These are phyloP conservation scores for Callitettix versicolor DNA, from an alignment of 1,140 invertebrate genomes.

Conservation along the genomic window DNA sequence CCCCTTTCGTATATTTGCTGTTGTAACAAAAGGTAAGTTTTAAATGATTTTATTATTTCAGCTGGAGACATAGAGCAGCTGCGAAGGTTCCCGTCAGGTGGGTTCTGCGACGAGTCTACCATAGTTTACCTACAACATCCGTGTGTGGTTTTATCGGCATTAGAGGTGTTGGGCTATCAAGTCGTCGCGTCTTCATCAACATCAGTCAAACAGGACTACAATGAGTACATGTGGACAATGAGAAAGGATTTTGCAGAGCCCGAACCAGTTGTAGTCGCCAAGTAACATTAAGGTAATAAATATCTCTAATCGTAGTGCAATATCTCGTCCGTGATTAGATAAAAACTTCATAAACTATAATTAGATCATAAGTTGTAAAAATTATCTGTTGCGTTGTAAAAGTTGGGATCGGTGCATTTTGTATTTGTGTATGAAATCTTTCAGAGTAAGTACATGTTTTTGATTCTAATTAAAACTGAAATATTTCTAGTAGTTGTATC, in stretches of 20 bases:
- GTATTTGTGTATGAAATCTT: no score
- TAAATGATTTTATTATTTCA: conserved; percentile 40
- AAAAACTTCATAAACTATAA: background rate
- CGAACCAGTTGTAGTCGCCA: conserved; percentile 36
- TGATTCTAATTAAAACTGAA: no score
- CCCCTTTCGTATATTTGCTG: no score
- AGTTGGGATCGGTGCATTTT: no score
- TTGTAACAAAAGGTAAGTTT: no score
- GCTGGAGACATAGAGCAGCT: conserved; percentile 70
- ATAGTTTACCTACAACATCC: conserved; percentile 77
- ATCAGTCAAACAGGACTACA: conserved; percentile 73
- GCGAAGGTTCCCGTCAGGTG: conserved; percentile 63
- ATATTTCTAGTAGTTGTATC: no score
- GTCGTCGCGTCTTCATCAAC: conserved; percentile 76
- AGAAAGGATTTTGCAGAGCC: conserved; percentile 76
- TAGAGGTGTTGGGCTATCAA: conserved; percentile 76
- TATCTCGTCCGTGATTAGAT: background rate
- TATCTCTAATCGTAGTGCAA: background rate
- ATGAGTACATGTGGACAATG: conserved; percentile 87
- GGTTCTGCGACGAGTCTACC: conserved; percentile 65
- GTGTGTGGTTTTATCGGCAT: conserved; percentile 70
- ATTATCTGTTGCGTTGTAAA: background rate
- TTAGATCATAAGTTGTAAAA: background rate
- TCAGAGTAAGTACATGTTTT: no score
- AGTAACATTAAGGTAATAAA: conserved; percentile 2